Evolutionary conservation across 2,888 invertebrate genomes (phyloP).

Genomic region (Galeopsomyia nigrocyanea): DNA sequence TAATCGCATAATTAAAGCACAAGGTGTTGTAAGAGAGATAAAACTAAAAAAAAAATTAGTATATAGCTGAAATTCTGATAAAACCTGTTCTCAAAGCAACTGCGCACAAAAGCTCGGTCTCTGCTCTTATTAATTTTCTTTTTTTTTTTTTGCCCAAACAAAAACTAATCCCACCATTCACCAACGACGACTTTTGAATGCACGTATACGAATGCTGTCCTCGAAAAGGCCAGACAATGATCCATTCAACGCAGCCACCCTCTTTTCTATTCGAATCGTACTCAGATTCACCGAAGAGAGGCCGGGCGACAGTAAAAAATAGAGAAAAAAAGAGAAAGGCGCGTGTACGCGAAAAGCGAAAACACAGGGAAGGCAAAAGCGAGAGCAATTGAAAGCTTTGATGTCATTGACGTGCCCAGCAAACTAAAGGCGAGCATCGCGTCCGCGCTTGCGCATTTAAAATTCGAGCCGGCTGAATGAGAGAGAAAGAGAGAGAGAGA

Average conservation of each 20-base stretch:
- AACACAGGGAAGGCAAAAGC: slow-evolving; percentile 1
- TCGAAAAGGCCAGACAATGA: slow-evolving; percentile 5
- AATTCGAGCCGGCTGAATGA: slow-evolving; percentile 17
- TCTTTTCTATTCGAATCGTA: not conserved
- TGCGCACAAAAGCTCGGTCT: too few relatives aligned
- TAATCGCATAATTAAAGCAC: too few relatives aligned
- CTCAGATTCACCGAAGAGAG: slow-evolving; percentile 6
- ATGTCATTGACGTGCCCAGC: slow-evolving; percentile 24
- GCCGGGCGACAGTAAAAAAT: not conserved
- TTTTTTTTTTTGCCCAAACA: too few relatives aligned
- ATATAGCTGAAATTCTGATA: too few relatives aligned
- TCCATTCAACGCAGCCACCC: slow-evolving; percentile 7
- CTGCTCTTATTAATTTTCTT: too few relatives aligned
- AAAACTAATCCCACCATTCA: too few relatives aligned
- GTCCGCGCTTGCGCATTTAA: slow-evolving; percentile 24
- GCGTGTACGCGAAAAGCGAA: not conserved
- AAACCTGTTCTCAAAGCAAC: too few relatives aligned
- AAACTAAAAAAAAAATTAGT: too few relatives aligned
- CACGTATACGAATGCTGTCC: too few relatives aligned
- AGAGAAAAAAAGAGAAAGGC: slow-evolving; percentile 4
- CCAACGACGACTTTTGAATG: too few relatives aligned
- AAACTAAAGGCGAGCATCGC: not conserved
- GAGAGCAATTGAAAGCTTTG: slow-evolving; percentile 41
- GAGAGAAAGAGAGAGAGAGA: slow-evolving; percentile 7
- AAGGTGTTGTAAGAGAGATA: too few relatives aligned